These are phyloP conservation scores for Synanthedon tipuliformis DNA, from an alignment of 2,888 invertebrate genomes.

Conservation along the genomic window DNA sequence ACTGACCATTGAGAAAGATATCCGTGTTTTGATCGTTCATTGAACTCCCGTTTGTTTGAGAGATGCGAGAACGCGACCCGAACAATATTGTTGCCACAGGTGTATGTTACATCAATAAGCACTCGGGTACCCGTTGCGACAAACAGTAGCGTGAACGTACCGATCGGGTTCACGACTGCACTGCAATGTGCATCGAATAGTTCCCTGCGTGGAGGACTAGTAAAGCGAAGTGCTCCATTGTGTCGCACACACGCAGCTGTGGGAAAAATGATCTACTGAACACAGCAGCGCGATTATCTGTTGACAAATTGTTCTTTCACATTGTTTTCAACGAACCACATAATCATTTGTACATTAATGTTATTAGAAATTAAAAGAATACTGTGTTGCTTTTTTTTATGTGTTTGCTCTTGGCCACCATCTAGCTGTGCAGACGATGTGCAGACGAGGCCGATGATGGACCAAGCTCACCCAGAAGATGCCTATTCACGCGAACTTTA, in stretches of 20 bases:
- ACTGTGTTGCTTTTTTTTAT: no score
- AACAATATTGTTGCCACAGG: constrained; percentile 12
- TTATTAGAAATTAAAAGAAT: no score
- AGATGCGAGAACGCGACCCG: constrained; percentile 11
- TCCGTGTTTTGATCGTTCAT: constrained; percentile 38
- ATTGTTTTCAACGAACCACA: not conserved
- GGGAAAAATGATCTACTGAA: constrained; percentile 51
- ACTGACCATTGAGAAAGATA: constrained; percentile 39
- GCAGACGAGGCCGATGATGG: no score
- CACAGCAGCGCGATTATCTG: constrained; percentile 22
- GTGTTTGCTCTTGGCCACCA: no score
- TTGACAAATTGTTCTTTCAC: not conserved
- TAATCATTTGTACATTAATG: not conserved
- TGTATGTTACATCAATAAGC: constrained; percentile 26
- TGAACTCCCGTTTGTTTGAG: constrained; percentile 24
- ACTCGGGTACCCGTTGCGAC: constrained; percentile 16
- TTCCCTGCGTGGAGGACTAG: constrained; percentile 29
- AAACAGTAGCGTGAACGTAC: constrained; percentile 36
- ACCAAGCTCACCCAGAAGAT: no score
- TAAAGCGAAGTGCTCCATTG: constrained; percentile 57
- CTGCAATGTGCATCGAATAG: constrained; percentile 18
- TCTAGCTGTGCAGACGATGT: no score
- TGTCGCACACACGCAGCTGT: constrained; percentile 33
- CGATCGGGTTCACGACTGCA: constrained; percentile 43
- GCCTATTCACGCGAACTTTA: no score